Base-by-base conservation (phyloP, 2,888 invertebrate genomes). In the Brachylomia viminalis region DNA sequence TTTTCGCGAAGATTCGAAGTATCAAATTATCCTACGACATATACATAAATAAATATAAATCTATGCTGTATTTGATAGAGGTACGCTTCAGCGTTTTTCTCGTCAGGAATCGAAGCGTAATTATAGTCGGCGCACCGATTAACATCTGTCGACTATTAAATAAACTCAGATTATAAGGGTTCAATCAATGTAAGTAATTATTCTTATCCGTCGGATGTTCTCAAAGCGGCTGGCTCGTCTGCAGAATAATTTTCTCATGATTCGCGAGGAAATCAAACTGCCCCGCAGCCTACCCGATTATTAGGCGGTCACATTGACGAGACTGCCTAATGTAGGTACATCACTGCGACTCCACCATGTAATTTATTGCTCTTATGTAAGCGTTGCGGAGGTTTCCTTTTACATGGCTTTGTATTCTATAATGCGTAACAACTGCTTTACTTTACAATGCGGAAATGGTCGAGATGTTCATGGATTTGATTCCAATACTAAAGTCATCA, bases 91-190 rank as follows among this genome's bases (percentile, higher is more conserved):
- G 91, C 91, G 94, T 95, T 96, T 96, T 96, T 95, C 95, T 94
- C 92, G 93, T 93, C 95, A 94, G 92, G 93, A 94, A 95, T 95
- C 94, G 93, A 95, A 94, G 91, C 92, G 92, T 95, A 96, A 96
- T 96, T 96, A 95, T 95, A 95, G 95, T 87, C 92, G 91, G 93
- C 91, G 92, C 92, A 89, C 90, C 96, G 96, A 96, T 96, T 96
- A 96, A 96, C 96, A 96, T 96, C 96, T 96, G 96, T 95, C 94
- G 95, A 95, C 96, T 96, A 95, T 95, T 95, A 96, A 95, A 96
- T 95, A 95, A 95, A 95, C 92, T 94, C 92, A 90, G 94, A 94
- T 95, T 95, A 95, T 95, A 96, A 95, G 95, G 95, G 95, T 95
- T 96, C 96, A 95, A 96, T 95, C 95, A 95, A 95, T 95, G 96